A percentile compares a stretch with the other conserved stretches of the same genome.
These are phyloP conservation scores for Heterohyrax brucei DNA, from an alignment of 2,797 vertebrate genomes.

Conservation along the genomic window DNA sequence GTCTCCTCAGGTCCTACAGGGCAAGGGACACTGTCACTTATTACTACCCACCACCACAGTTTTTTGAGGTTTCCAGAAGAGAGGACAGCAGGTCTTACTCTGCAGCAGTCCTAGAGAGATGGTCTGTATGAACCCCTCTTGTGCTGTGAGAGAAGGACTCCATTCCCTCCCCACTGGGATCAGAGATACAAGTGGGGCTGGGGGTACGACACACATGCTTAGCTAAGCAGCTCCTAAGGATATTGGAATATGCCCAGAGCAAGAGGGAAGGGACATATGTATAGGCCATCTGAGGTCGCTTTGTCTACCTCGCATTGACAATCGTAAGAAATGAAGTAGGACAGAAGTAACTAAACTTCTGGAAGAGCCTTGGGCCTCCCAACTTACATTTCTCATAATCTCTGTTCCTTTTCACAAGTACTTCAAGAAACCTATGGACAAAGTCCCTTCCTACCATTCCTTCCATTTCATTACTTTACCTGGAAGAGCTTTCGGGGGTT, in stretches of 20 bases:
- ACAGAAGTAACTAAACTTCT: not conserved
- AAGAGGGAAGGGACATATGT: not conserved
- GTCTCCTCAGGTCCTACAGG: not conserved
- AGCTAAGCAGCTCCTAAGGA: not conserved
- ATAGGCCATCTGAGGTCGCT: not conserved
- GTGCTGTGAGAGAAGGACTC: not conserved
- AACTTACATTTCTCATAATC: not conserved
- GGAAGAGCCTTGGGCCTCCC: not conserved
- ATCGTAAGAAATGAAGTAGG: not conserved
- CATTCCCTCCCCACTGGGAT: not conserved
- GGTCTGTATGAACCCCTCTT: not conserved
- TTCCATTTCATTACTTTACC: not conserved
- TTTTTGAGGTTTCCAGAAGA: not conserved
- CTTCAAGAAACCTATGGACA: not conserved
- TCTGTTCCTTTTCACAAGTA: slow-evolving; percentile 1
- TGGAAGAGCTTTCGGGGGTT: not conserved
- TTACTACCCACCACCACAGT: not conserved
- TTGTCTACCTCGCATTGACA: not conserved
- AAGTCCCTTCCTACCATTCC: not conserved
- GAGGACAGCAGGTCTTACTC: not conserved
- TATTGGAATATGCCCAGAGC: not conserved
- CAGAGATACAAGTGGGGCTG: not conserved
- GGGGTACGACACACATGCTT: not conserved
- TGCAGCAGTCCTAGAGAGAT: not conserved
- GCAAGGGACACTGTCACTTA: not conserved